phyloP scores from a whole-genome alignment of 2,113 vertebrate genomes.

The Casuarius casuarius region DNA sequence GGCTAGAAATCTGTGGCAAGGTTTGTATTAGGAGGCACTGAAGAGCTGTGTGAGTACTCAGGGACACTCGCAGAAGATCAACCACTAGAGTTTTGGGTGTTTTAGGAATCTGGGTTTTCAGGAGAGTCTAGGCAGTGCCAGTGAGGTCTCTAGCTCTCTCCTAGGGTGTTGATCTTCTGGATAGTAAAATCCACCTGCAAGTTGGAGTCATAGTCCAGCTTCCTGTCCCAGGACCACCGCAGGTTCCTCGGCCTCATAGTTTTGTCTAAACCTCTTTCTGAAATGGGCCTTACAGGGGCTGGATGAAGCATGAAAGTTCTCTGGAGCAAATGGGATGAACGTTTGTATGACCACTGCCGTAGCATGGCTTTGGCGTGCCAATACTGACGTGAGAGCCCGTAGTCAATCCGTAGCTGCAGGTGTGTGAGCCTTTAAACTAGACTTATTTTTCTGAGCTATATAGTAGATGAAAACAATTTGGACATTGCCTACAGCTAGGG shows the following conservation, averaged over 20 bases:
- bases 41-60: neutral
- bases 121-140: neutral
- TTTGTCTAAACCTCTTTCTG: neutral
- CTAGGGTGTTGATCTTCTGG: neutral
- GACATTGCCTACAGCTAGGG: neutral
- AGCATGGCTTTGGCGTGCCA: rapidly evolving
- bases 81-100: neutral
- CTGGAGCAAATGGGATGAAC: neutral
- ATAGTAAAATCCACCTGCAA: neutral
- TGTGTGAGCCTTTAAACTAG: neutral
- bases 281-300: neutral
- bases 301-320: neutral
- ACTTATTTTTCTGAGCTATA: neutral
- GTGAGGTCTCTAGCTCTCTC: neutral
- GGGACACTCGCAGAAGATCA: neutral
- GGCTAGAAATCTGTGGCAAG: neutral
- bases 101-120: neutral
- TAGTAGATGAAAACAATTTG: neutral
- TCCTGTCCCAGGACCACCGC: neutral
- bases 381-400: neutral
- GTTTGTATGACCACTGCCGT: neutral
- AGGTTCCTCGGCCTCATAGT: neutral
- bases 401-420: neutral
- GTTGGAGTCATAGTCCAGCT: neutral
- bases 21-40: neutral